A percentile compares a stretch with the other conserved stretches of the same genome.
Evolutionary conservation across 2,888 invertebrate species (phyloP).

Genomic region (Zygothrica quintamaculata): DNA sequence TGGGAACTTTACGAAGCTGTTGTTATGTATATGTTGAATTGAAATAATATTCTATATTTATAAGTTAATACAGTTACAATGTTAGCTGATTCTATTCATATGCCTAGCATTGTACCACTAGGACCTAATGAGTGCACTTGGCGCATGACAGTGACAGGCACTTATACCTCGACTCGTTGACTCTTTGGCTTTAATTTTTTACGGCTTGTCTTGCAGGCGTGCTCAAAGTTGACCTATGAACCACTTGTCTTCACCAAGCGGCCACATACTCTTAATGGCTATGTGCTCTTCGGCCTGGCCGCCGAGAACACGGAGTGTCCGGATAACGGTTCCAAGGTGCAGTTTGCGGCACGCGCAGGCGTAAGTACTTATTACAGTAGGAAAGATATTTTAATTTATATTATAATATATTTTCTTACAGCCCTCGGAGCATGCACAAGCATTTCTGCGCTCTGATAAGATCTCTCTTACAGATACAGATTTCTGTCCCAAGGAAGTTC

Average conservation of each 20-base stretch:
- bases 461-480: constrained; percentile 81
- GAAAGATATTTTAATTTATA: background rate
- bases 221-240: constrained; percentile 82
- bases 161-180: constrained; percentile 36
- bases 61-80: too few species aligned
- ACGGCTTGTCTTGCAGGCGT: constrained; percentile 71
- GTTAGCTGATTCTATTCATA: constrained; percentile 2
- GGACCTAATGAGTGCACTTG: constrained; percentile 54
- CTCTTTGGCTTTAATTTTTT: constrained; percentile 19
- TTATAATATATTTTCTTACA: constrained; percentile 28
- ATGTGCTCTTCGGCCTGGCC: constrained; percentile 81
- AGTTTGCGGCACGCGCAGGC: constrained; percentile 81
- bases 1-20: too few species aligned
- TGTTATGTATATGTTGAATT: too few species aligned
- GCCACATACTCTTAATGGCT: constrained; percentile 82
- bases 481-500: constrained; percentile 83
- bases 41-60: too few species aligned
- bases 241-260: constrained; percentile 84
- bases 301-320: constrained; percentile 77
- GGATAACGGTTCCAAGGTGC: constrained; percentile 75
- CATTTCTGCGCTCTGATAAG: constrained; percentile 81
- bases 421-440: constrained; percentile 83
- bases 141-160: constrained; percentile 27
- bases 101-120: constrained; percentile 29
- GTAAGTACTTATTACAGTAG: constrained; percentile 69